A percentile compares a stretch with the other conserved stretches of the same genome.
Evolutionary conservation across 2,888 invertebrate species (phyloP).

Genomic region (Neria commutata): DNA sequence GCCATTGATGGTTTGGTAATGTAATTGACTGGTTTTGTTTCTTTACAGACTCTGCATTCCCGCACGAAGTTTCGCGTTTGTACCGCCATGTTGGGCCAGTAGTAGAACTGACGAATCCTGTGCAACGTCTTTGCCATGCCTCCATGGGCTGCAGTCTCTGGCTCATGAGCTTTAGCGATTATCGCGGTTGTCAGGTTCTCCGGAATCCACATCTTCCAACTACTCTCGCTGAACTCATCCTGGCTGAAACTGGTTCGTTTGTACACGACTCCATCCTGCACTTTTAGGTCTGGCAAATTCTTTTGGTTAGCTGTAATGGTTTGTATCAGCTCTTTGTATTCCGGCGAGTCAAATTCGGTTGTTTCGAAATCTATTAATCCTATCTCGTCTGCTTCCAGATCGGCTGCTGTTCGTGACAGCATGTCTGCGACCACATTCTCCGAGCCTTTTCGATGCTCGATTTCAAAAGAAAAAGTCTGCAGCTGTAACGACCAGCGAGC

Average conservation of each 20-base stretch:
- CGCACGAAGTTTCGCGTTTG: slow-evolving; percentile 14
- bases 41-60: slow-evolving; percentile 16
- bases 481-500: slow-evolving; percentile 34
- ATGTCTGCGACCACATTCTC: slow-evolving; percentile 33
- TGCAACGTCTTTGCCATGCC: slow-evolving; percentile 21
- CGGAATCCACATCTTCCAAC: slow-evolving; percentile 24
- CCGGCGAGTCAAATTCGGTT: slow-evolving; percentile 6
- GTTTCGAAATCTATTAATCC: slow-evolving; percentile 11
- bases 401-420: slow-evolving; percentile 17
- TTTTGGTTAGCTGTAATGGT: slow-evolving; percentile 12
- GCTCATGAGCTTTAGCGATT: slow-evolving; percentile 12
- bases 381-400: not conserved
- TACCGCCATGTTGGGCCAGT: slow-evolving; percentile 26
- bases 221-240: not conserved
- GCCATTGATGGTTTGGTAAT: not conserved
- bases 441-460: slow-evolving; percentile 39
- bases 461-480: slow-evolving; percentile 29
- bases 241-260: not conserved
- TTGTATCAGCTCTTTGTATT: slow-evolving; percentile 12
- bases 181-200: slow-evolving; percentile 4
- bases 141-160: slow-evolving; percentile 12
- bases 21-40: slow-evolving; percentile 15
- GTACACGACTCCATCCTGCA: slow-evolving; percentile 2
- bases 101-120: slow-evolving; percentile 17
- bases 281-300: slow-evolving; percentile 14